These are phyloP conservation scores for Tychaedon coryphoeus DNA, from an alignment of 2,113 vertebrate species.

Conservation along the genomic window DNA sequence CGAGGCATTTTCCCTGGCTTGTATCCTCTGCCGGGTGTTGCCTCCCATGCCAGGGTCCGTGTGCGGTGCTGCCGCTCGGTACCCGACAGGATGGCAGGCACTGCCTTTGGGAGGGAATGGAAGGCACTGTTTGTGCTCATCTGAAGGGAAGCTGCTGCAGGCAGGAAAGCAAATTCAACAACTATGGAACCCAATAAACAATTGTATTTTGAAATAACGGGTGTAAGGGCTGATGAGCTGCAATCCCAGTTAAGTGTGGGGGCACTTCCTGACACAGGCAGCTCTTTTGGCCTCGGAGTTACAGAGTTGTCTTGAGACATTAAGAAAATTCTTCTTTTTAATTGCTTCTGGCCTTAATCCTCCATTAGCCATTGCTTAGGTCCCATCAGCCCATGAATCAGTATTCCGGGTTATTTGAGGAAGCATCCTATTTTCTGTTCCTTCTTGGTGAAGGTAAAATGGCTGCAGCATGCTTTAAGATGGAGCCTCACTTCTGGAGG, in stretches of 20 bases:
- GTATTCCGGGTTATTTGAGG: not conserved
- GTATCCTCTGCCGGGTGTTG: not conserved
- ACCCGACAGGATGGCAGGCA: not conserved
- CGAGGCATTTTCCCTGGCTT: not conserved
- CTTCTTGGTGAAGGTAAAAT: not conserved
- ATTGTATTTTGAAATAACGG: rapidly evolving
- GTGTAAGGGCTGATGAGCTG: not conserved
- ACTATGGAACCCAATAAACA: rapidly evolving
- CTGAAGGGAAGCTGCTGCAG: not conserved
- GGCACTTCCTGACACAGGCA: not conserved
- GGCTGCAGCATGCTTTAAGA: conserved; percentile 15
- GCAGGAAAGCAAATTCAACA: not conserved
- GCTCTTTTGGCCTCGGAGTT: not conserved
- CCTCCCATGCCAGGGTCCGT: rapidly evolving
- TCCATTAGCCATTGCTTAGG: not conserved
- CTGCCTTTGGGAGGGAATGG: not conserved
- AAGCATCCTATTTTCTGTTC: not conserved
- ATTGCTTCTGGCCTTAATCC: not conserved
- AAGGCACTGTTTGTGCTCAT: not conserved
- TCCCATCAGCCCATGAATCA: not conserved
- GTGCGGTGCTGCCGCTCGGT: rapidly evolving
- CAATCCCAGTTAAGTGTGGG: rapidly evolving
- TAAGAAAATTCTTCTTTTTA: not conserved
- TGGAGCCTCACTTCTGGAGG: not conserved
- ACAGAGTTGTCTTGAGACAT: not conserved